Base-by-base conservation (phyloP, 2,797 vertebrate genomes). In the Danio jaintianensis region DNA sequence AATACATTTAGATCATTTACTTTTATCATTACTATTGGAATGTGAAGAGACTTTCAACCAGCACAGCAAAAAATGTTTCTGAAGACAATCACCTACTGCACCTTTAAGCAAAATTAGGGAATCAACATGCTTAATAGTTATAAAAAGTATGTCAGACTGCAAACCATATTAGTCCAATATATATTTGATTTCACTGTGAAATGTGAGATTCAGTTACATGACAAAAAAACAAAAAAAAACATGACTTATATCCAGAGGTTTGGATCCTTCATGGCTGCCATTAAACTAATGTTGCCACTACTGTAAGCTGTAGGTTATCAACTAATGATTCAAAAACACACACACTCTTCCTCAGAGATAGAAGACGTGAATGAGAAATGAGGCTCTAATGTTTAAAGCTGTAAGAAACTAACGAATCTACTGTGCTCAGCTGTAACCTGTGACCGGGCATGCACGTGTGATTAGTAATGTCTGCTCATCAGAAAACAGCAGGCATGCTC, bases 381-480 rank as follows among this genome's bases (percentile, higher is more conserved):
- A 50, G 29, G 36, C 47, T 58, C 22, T 78, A 67, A n/a, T 36
- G 22, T 62, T 38, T 18, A 55, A 66, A 78, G 8, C 52, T 38
- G 48, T 55, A 71, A 70, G 56, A 69, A 15, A 53, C 55, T 58
- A 75, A 56, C 69, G 48, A 53, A 69, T 66, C 56, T 81, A 52
- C 48, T 83, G 87, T 83, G 82, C 77, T 73, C 79, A 80, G 55
- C 50, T 80, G 62, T 72, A 72, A 59, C 71, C 82, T 82, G 80
- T 75, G 61, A 75, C 80, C 58, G 81, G 75, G 76, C 88, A 88
- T 88, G 88, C 88, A 85, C 61, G 59, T 52, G 59, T 80, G 76
- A 86, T 87, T 88, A 88, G 83, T 87, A 82, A 52, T 72, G 78
- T 63, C 80, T 64, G 80, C 68, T 68, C 52, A 69, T 75, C 36